phyloP scores from a whole-genome alignment of 2,797 vertebrate species.

The Pachyuromys duprasi region DNA sequence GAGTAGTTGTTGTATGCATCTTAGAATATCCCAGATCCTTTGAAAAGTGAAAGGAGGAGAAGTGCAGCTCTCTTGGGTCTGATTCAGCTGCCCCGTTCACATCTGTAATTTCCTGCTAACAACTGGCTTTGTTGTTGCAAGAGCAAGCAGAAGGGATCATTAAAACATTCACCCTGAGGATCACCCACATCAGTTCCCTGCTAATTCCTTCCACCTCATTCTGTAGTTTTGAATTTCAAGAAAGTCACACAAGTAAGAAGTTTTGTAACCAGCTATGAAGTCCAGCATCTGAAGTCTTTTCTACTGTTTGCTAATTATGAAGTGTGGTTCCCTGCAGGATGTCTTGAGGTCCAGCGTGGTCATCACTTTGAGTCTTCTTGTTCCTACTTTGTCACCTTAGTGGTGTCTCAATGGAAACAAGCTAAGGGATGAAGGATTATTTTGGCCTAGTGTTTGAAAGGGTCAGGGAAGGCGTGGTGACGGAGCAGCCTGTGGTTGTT shows the following conservation, averaged over 20 bases:
- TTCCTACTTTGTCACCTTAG: background rate
- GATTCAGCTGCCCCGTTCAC: background rate
- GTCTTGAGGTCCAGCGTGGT: background rate
- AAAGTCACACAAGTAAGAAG: background rate
- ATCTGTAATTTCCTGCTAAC: background rate
- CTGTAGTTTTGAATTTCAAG: constrained; percentile 45
- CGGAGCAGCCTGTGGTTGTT: too few species aligned
- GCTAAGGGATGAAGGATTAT: background rate
- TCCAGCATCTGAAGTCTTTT: background rate
- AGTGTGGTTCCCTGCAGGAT: background rate
- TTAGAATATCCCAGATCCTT: background rate
- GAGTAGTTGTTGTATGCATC: background rate
- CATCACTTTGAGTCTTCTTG: background rate
- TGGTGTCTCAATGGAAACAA: background rate
- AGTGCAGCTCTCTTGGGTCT: background rate
- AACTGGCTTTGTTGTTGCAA: constrained; percentile 9
- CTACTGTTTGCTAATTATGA: background rate
- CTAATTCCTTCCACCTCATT: background rate
- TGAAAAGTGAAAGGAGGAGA: background rate
- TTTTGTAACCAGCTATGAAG: background rate
- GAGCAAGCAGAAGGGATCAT: background rate
- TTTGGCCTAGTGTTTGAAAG: background rate
- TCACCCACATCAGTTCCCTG: background rate
- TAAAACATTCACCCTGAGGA: background rate
- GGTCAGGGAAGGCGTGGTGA: background rate